Evolutionary conservation across 2,113 vertebrate genomes (phyloP), one percentile per base, ranked within the genome.

Genomic region (Takifugu flavidus): DNA sequence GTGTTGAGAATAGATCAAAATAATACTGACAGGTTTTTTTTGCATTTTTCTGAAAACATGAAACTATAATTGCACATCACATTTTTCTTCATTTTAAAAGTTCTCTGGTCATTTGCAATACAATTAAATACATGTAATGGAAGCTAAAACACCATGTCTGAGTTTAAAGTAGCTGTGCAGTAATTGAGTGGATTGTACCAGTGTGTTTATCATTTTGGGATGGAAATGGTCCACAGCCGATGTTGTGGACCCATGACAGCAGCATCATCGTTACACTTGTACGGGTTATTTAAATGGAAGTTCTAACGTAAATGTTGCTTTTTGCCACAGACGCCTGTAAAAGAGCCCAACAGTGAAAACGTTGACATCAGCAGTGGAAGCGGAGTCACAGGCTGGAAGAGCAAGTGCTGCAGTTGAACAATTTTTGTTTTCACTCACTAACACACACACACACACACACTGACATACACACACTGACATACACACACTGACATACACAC

Each of bases 331-430:
- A 98, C 96, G 74, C 96, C 96, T 51, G 95, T 96, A 92, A 99
- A 98, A 95, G 96, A 99, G 91, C 94, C 96, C 90, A 98, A 98
- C 95, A 98, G 94, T 92, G 96, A 98, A 93, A 98, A 99, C 63
- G 95, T 98, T 78, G 96, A 98, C 90, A 96, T 99, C 95, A 96
- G 91, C 94, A 95, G 92, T 25, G 95, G 94, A 44, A 90, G 94
- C 6, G 96, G 96, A 82, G 95, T 95, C 89, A 94, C 95, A 7
- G 94, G 96, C 88, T 98, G 95, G 96, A 99, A 96, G 94, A 98
- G 93, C 94, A 98, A 96, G 89, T 98, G 96, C 70, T 98, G 91
- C 88, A 92, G 96, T 92, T 98, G 94, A 96, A 89, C 84, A 68
- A 78, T 72, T 78, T 80, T 86, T 62, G 79, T 72, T 60, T 75